Evolutionary conservation across 2,113 vertebrate species (phyloP).

Genomic region (Stigmatopora nigra): DNA sequence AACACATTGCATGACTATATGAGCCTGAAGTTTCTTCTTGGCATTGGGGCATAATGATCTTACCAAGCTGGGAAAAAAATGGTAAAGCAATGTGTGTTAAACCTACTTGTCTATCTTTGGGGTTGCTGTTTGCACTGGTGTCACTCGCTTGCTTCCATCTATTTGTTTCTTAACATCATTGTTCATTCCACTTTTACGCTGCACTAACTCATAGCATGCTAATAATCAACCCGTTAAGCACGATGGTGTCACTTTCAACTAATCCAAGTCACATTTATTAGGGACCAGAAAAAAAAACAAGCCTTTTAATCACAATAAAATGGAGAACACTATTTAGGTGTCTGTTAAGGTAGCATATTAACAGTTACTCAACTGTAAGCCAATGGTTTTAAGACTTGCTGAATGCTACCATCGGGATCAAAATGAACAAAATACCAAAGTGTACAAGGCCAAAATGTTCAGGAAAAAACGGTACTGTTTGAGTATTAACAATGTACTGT

Average conservation of each 20-base stretch:
- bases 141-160: constrained; percentile 25
- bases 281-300: no score
- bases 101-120: constrained; percentile 5
- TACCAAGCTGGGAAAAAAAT: neutral
- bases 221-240: neutral
- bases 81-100: neutral
- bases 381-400: no score
- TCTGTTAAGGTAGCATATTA: no score
- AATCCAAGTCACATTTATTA: neutral
- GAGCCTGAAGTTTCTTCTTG: neutral
- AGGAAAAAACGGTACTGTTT: no score
- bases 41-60: neutral
- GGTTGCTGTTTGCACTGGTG: constrained; percentile 36
- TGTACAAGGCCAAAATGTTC: no score
- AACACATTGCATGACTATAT: neutral
- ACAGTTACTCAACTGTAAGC: no score
- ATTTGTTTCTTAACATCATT: neutral
- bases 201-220: neutral
- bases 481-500: no score
- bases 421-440: no score
- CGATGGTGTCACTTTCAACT: neutral
- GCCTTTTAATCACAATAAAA: no score
- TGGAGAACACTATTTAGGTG: no score
- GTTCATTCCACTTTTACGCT: neutral
- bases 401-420: no score